phyloP scores from a whole-genome alignment of 2,888 invertebrate genomes.

The Eristalinus sepulchralis region DNA sequence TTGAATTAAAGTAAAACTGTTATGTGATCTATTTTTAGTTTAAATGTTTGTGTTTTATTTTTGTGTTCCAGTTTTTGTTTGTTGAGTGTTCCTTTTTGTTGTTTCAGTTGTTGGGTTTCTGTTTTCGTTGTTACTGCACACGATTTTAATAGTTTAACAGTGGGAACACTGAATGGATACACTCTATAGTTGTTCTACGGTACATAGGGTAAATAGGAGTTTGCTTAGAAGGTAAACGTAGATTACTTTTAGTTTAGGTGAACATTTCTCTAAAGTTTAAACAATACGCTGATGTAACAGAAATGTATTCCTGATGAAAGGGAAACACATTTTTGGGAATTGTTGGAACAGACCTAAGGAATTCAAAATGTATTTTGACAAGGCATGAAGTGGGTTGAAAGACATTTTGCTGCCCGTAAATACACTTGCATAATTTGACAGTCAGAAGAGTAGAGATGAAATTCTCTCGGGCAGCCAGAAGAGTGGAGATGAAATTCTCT shows the following conservation, averaged over 20 bases:
- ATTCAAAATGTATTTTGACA: too few relatives aligned
- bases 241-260: constrained; percentile 24
- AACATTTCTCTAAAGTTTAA: constrained; percentile 4
- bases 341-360: too few relatives aligned
- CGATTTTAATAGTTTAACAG: background rate
- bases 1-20: constrained; percentile 71
- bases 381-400: too few relatives aligned
- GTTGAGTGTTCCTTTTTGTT: constrained; percentile 2
- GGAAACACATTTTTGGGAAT: too few relatives aligned
- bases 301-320: too few relatives aligned
- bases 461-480: too few relatives aligned
- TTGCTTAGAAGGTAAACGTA: constrained; percentile 3
- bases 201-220: constrained; percentile 18
- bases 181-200: background rate
- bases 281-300: too few relatives aligned
- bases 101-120: constrained; percentile 1
- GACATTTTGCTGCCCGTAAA: too few relatives aligned
- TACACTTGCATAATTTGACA: too few relatives aligned
- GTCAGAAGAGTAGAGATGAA: too few relatives aligned
- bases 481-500: too few relatives aligned
- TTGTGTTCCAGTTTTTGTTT: background rate
- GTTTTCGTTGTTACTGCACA: constrained; percentile 21
- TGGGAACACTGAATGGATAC: background rate
- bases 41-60: constrained; percentile 59
- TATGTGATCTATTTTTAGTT: constrained; percentile 71